Evolutionary conservation across 2,888 invertebrate species (phyloP).

Genomic region (Dynastes hyllus): DNA sequence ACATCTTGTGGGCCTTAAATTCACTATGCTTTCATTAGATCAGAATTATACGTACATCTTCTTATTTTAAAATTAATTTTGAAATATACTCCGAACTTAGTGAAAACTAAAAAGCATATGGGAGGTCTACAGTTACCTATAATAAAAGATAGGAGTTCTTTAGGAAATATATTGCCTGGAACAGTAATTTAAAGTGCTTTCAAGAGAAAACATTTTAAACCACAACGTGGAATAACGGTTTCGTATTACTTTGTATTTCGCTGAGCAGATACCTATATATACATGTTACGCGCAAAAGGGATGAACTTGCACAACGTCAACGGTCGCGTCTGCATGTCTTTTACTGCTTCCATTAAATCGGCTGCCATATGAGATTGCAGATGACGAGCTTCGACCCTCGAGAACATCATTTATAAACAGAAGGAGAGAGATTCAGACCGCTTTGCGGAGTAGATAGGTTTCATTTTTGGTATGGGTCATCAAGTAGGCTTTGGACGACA

Average conservation of each 20-base stretch:
- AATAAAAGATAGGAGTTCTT: too few species aligned
- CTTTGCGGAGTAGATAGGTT: not conserved
- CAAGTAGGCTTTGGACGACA: not conserved
- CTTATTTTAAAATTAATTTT: too few species aligned
- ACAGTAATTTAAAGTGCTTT: not conserved
- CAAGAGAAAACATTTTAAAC: not conserved
- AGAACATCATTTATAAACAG: slow-evolving; percentile 10
- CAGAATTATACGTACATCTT: too few species aligned
- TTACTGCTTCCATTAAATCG: slow-evolving; percentile 26
- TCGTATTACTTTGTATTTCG: not conserved
- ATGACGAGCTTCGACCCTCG: slow-evolving; percentile 1
- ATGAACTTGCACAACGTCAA: not conserved
- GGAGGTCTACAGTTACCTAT: too few species aligned
- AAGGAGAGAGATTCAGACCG: not conserved
- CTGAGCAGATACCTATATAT: not conserved
- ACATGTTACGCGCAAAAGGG: not conserved
- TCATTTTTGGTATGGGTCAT: slow-evolving; percentile 28
- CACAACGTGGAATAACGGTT: not conserved
- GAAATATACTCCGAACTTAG: too few species aligned
- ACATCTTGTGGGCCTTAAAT: too few species aligned
- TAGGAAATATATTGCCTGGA: not conserved
- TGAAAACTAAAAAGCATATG: too few species aligned
- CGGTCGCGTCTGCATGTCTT: slow-evolving; percentile 12
- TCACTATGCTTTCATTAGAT: too few species aligned
- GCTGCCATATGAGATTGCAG: slow-evolving; percentile 12